Evolutionary conservation across 2,888 invertebrate genomes (phyloP).

Genomic region (Synergus umbraculus): DNA sequence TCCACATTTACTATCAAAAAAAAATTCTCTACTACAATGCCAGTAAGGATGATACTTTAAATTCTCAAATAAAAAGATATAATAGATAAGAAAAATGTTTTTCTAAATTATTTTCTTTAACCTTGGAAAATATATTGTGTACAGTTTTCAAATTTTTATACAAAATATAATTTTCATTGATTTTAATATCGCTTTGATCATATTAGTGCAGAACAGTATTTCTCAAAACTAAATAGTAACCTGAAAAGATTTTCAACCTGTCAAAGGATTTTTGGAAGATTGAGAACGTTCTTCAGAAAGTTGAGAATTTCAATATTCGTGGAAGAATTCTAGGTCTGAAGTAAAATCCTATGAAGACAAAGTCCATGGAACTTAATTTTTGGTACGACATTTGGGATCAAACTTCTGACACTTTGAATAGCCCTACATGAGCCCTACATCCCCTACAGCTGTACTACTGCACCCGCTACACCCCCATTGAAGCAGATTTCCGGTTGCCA

Average conservation of each 20-base stretch:
- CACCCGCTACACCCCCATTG: constrained; percentile 55
- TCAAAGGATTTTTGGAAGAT: not conserved
- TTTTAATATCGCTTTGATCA: too few species aligned
- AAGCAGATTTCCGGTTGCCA: constrained; percentile 62
- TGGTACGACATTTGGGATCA: constrained; percentile 59
- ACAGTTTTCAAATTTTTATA: not conserved
- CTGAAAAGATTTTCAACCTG: not conserved
- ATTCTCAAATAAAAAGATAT: not conserved
- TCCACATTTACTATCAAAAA: not conserved
- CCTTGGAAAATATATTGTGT: not conserved
- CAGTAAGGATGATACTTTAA: not conserved
- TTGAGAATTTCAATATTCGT: not conserved
- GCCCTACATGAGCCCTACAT: constrained; percentile 36
- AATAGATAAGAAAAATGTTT: not conserved
- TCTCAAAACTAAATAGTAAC: not conserved
- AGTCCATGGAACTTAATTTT: constrained; percentile 34
- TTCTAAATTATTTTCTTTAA: not conserved
- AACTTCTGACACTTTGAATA: constrained; percentile 61
- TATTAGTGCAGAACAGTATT: not conserved
- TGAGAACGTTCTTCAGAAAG: not conserved
- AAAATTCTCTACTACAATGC: not conserved
- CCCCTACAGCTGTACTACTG: constrained; percentile 56
- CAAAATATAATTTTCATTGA: too few species aligned
- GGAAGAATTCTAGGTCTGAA: not conserved
- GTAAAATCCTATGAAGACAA: not conserved